Conservation (phyloP, 1,140 invertebrate genomes). For the Gerris buenoi region DNA sequence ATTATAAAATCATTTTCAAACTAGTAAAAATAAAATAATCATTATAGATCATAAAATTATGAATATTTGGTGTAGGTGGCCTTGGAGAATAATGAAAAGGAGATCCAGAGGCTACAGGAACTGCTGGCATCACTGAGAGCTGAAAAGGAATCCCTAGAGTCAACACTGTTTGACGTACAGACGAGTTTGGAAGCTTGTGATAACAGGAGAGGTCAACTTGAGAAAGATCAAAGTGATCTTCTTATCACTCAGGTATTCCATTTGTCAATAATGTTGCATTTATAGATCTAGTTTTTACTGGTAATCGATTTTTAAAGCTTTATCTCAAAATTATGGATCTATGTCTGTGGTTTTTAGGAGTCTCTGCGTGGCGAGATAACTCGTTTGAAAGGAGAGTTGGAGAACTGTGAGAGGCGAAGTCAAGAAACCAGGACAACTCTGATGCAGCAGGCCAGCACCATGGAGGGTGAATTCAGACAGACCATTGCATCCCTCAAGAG, state of each 20-base stretch:
- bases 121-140: constrained; percentile 52
- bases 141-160: constrained; percentile 69
- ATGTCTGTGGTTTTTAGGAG: constrained; percentile 39
- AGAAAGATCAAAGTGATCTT: constrained; percentile 58
- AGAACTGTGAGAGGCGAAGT: constrained; percentile 52
- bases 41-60: no score
- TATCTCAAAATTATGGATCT: no score
- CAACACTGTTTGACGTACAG: constrained; percentile 62
- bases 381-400: constrained; percentile 55
- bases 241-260: constrained; percentile 43
- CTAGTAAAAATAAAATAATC: no score
- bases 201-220: constrained; percentile 48
- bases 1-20: no score
- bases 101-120: constrained; percentile 57
- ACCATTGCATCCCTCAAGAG: constrained; percentile 52
- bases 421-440: constrained; percentile 55
- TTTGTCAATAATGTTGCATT: no score
- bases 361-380: constrained; percentile 47
- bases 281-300: no score
- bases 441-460: constrained; percentile 49
- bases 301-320: no score
- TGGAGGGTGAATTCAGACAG: constrained; percentile 61
- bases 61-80: no score
- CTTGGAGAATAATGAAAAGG: constrained; percentile 50
- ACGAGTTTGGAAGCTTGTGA: constrained; percentile 59